Conservation (phyloP, 1,140 invertebrate genomes). For the Bemisia tabaci region DNA sequence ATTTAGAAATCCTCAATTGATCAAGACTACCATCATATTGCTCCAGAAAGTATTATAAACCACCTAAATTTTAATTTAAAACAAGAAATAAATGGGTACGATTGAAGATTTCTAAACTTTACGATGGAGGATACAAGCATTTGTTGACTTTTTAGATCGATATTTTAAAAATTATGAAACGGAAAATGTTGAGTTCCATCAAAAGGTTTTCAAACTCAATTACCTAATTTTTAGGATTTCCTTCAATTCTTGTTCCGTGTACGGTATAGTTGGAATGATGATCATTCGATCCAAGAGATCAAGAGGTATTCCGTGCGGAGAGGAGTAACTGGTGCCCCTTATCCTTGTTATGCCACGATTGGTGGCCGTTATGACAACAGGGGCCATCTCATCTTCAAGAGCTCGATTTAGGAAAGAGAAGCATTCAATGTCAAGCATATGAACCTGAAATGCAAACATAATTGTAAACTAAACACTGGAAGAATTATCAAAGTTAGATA, state of each 20-base stretch:
- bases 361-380: constrained; percentile 97
- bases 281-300: constrained; percentile 93
- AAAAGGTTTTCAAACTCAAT: constrained; percentile 1
- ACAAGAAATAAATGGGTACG: too few relatives aligned
- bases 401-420: constrained; percentile 96
- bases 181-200: constrained; percentile 2
- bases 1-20: too few relatives aligned
- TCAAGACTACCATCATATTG: too few relatives aligned
- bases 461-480: too few relatives aligned
- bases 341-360: constrained; percentile 95
- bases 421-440: constrained; percentile 98
- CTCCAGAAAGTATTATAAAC: too few relatives aligned
- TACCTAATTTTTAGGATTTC: constrained; percentile 84
- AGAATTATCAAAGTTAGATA: too few relatives aligned
- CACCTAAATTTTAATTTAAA: too few relatives aligned
- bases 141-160: constrained; percentile 1
- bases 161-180: neutral
- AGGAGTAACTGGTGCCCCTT: constrained; percentile 77
- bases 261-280: constrained; percentile 82
- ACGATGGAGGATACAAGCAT: neutral
- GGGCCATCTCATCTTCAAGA: constrained; percentile 92
- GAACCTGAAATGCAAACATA: constrained; percentile 49
- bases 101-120: neutral
- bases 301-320: constrained; percentile 92
- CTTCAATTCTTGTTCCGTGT: constrained; percentile 75